Evolutionary conservation across 2,888 invertebrate species (phyloP).

Genomic region (Dendrolimus houi): DNA sequence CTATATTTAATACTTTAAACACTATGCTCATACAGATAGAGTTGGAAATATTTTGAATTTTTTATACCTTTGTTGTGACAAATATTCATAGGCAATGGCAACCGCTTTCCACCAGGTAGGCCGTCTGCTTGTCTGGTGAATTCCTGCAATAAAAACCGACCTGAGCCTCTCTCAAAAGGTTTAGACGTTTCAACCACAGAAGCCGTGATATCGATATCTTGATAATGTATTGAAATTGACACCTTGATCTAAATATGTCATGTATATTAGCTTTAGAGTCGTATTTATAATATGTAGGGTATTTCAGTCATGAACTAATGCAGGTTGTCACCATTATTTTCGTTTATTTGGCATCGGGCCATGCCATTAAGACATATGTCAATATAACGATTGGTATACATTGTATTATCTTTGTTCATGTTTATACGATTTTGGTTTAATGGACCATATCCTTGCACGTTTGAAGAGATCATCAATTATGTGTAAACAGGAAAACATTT

Average conservation of each 20-base stretch:
- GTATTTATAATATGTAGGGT: conserved; percentile 15
- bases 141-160: too few species aligned
- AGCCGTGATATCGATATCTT: too few species aligned
- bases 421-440: neutral
- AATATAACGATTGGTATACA: conserved; percentile 20
- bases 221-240: conserved; percentile 17
- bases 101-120: too few species aligned
- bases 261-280: too few species aligned
- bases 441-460: neutral
- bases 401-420: conserved; percentile 6
- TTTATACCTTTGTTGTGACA: too few species aligned
- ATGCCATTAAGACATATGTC: conserved; percentile 40
- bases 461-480: neutral
- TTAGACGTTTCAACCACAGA: too few species aligned
- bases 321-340: conserved; percentile 34
- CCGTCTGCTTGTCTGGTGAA: too few species aligned
- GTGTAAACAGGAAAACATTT: neutral
- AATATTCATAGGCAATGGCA: too few species aligned
- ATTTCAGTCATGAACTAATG: conserved; percentile 25
- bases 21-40: too few species aligned
- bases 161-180: too few species aligned
- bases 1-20: too few species aligned
- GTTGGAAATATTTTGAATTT: too few species aligned
- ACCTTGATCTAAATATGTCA: conserved; percentile 28
- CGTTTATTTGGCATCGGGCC: conserved; percentile 32